phyloP scores from a whole-genome alignment of 2,113 vertebrate genomes.

The Clupea harengus region DNA sequence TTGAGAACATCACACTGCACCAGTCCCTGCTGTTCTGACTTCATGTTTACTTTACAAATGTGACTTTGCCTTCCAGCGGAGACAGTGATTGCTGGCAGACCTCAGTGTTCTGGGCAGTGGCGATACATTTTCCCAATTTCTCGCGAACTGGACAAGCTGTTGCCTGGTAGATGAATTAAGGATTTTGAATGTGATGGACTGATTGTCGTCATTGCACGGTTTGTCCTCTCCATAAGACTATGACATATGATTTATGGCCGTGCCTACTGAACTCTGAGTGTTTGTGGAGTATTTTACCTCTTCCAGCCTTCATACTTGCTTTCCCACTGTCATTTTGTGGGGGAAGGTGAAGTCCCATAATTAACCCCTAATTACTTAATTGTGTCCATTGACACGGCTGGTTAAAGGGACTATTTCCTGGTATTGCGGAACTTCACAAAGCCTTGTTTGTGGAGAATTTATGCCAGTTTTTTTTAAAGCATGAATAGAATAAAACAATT shows the following conservation, averaged over 20 bases:
- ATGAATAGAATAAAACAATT: neutral
- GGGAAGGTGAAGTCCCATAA: neutral
- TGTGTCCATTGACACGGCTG: neutral
- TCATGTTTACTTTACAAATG: neutral
- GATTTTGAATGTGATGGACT: neutral
- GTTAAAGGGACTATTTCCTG: neutral
- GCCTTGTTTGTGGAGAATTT: neutral
- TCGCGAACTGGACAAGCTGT: neutral
- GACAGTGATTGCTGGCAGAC: neutral
- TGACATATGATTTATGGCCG: slow-evolving; percentile 3
- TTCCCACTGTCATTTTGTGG: neutral
- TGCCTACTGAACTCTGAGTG: neutral
- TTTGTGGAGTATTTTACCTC: neutral
- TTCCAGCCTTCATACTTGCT: neutral
- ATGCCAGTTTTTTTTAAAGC: neutral
- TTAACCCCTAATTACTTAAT: neutral
- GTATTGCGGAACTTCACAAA: neutral
- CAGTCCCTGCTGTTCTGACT: neutral
- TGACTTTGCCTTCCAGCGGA: neutral
- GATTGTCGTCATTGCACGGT: neutral
- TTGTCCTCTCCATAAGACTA: neutral
- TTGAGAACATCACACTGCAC: neutral
- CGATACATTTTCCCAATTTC: neutral
- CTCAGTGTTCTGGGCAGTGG: neutral
- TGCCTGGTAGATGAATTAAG: neutral